Percentiles rank a stretch among this genome's conserved stretches.
Evolutionary conservation across 2,888 invertebrate species (phyloP).

Genomic region (Tachina fera): DNA sequence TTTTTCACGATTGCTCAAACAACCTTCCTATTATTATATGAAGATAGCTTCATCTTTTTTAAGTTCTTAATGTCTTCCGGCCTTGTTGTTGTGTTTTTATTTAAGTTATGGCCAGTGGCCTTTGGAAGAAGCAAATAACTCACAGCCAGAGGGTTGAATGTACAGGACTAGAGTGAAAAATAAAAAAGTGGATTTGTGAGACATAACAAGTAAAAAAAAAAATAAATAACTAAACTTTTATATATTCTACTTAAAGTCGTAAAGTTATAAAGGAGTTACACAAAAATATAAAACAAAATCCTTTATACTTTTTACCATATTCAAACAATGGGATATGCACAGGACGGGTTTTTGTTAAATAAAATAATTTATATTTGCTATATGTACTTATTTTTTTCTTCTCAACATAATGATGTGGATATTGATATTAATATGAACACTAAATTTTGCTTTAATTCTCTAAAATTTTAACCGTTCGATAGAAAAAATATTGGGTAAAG

Average conservation of each 20-base stretch:
- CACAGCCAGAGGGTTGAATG: constrained; percentile 6
- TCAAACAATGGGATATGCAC: constrained; percentile 1
- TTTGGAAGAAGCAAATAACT: constrained; percentile 25
- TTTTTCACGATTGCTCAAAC: not conserved
- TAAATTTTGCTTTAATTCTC: too few species aligned
- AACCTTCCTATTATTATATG: not conserved
- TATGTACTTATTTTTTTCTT: not conserved
- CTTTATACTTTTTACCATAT: constrained; percentile 33
- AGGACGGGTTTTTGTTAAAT: not conserved
- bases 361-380: not conserved
- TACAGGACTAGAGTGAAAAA: not conserved
- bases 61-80: constrained; percentile 15
- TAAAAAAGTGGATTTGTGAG: not conserved
- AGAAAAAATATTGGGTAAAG: too few species aligned
- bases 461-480: too few species aligned
- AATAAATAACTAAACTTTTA: constrained; percentile 34
- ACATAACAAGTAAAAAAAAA: not conserved
- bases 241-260: constrained; percentile 50
- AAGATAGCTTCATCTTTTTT: not conserved
- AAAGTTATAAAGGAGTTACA: constrained; percentile 25
- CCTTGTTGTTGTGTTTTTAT: not conserved
- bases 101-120: constrained; percentile 28
- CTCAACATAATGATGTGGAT: not conserved
- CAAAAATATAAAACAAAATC: constrained; percentile 35
- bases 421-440: too few species aligned